Base-by-base conservation (phyloP, 2,797 vertebrate genomes). In the Tangara arthus region DNA sequence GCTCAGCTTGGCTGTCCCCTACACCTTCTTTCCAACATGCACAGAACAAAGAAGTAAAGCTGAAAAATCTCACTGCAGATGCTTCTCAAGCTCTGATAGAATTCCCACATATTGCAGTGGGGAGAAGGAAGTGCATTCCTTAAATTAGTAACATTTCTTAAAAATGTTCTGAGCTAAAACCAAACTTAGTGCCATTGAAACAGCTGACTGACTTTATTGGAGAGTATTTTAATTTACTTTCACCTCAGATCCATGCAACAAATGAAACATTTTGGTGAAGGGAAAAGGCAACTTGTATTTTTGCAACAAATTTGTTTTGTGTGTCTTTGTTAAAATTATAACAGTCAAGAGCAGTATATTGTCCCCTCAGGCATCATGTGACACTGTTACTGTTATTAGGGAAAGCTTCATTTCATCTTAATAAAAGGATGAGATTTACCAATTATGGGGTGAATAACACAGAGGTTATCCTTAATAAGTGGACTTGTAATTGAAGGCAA, bases 351-450 rank as follows among this genome's bases (percentile, higher is more conserved):
- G 15, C 56, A 50, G 28, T 30, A 2, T 15, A 8, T 35, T 82
- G n/a, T 73, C 41, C 39, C 59, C 57, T 49, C 69, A 73, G 50
- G n/a, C 66, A 82, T 30, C 52, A 57, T 53, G 53, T 86, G 65
- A 34, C 20, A 46, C 63, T 35, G n/a, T 30, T 50, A 35, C 0
- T 0, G 12, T 12, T 91, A 57, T 86, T 57, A 63, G 49, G 35
- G 57, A 70, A 79, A 30, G 5, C 6, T 91, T 63, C 55, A 77
- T 86, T 89, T 94, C 32, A 72, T 90, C 60, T 47, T 83, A 91
- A 77, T 80, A 72, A 96, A 93, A 73, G 63, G 23, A 56, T 69
- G 17, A 35, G 63, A 85, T 95, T 94, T 92, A 95, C 95, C 85
- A 92, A 21, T 86, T 89, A 53, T 44, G 26, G 50, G 87, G 84